Evolutionary conservation across 2,888 invertebrate genomes (phyloP).

Genomic region (Macrosiphum euphorbiae): DNA sequence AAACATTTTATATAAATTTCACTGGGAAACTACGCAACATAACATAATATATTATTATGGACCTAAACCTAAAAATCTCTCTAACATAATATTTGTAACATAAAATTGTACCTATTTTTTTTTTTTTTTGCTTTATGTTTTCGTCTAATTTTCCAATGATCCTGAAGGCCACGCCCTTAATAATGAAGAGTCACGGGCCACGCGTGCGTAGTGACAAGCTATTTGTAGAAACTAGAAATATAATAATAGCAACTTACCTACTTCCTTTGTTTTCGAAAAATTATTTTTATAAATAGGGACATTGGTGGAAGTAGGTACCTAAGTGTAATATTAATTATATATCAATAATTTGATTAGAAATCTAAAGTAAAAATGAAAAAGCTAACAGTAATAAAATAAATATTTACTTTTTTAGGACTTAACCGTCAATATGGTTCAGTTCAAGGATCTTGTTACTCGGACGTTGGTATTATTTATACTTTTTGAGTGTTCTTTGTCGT

Average conservation of each 20-base stretch:
- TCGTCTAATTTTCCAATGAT: too few relatives aligned
- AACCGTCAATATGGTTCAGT: slow-evolving; percentile 24
- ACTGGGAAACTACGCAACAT: too few relatives aligned
- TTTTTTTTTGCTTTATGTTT: too few relatives aligned
- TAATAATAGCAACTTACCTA: not conserved
- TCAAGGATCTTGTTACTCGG: not conserved
- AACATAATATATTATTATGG: too few relatives aligned
- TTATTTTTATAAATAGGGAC: not conserved
- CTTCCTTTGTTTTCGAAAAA: not conserved
- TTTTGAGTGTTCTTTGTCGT: slow-evolving; percentile 10
- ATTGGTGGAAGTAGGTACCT: not conserved
- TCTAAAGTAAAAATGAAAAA: not conserved
- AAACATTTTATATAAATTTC: too few relatives aligned
- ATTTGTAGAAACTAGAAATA: too few relatives aligned
- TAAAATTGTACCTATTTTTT: too few relatives aligned
- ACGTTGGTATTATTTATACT: slow-evolving; percentile 33
- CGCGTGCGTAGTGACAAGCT: too few relatives aligned
- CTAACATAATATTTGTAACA: too few relatives aligned
- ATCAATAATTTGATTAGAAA: not conserved
- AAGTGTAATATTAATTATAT: not conserved
- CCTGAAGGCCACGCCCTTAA: too few relatives aligned
- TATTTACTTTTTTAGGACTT: slow-evolving; percentile 10
- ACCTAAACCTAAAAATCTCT: too few relatives aligned
- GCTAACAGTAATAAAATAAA: not conserved
- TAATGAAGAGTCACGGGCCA: too few relatives aligned